Evolutionary conservation across 92 coral and sea anemone genomes (phyloP), one percentile per base, ranked within the genome.

Genomic region (Chrysogorgia sp.): DNA sequence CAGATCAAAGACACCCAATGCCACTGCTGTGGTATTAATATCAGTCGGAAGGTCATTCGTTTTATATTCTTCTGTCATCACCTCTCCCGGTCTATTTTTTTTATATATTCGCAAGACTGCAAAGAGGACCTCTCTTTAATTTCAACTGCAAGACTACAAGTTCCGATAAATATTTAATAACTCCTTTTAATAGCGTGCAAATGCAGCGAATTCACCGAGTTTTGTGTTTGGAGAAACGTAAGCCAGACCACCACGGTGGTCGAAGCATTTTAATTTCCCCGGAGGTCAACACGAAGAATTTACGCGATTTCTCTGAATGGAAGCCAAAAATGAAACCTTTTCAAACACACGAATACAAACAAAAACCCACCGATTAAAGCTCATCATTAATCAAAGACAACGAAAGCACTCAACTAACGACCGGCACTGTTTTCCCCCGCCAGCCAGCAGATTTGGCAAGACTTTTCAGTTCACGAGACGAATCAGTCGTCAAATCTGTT

Each of bases 321-420:
- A 32, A 19, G 28, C 10, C 28, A 1, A 34, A 59, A 28, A 59
- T 59, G 12, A 69, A 49, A 69, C 20, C 65, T 72, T 34, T 53
- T n/a, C 31, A 52, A 52, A 21, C 47, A 72, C 48, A 34, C 79
- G 79, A 72, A 52, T 72, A 52, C 79, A 72, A 52, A 71, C 78
- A 52, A 52, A 72, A 53, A 72, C 31, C 79, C 76, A 69, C 76
- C 76, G 76, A 69, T 69, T 69, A 49, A 33, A 69, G 79, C 25
- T 32, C 20, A 72, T 72, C n/a, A n/a, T n/a, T n/a, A n/a, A n/a
- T n/a, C 65, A 72, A 26, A 34, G 32, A 10, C 19, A 32, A 53
- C 47, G 52, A 9, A 35, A 29, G 30, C 32, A 52, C 26, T 34
- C 41, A 40, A 13, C 32, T 33, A 29, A 53, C 25, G 30, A 69